Conservation (phyloP, 2,113 vertebrate genomes). For the Menidia beryllina region DNA sequence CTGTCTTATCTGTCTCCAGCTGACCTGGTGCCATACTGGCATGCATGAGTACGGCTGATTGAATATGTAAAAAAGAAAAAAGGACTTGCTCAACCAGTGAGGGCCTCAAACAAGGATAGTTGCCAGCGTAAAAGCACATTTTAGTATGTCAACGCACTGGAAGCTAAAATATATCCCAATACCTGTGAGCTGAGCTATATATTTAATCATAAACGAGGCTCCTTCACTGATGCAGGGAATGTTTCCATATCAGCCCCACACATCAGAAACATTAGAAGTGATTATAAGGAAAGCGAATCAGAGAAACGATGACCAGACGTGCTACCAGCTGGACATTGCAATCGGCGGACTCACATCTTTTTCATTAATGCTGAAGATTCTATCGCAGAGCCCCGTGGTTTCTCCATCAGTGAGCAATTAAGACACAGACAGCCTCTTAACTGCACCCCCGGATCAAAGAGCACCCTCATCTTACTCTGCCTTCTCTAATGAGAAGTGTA, state of each 20-base stretch:
- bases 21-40: slow-evolving; percentile 19
- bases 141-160: background rate
- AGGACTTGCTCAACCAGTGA: background rate
- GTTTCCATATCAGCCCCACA: background rate
- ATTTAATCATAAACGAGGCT: no score
- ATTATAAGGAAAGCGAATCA: background rate
- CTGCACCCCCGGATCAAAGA: slow-evolving; percentile 47
- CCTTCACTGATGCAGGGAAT: no score
- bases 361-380: slow-evolving; percentile 9
- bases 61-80: slow-evolving; percentile 7
- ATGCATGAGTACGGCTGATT: background rate
- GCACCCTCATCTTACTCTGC: slow-evolving; percentile 8
- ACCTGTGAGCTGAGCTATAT: background rate
- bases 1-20: slow-evolving; percentile 1
- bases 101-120: background rate
- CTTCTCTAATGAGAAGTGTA: slow-evolving; percentile 27
- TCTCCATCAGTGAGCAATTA: slow-evolving; percentile 30
- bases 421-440: slow-evolving; percentile 28
- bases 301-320: background rate
- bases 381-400: slow-evolving; percentile 2
- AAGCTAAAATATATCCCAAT: slow-evolving; percentile 1
- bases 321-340: background rate
- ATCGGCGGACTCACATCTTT: slow-evolving; percentile 4
- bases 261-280: background rate
- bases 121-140: background rate